Evolutionary conservation across 1,140 invertebrate species (phyloP), one percentile per base, ranked within the genome.

Genomic region (Theocolax elegans): DNA sequence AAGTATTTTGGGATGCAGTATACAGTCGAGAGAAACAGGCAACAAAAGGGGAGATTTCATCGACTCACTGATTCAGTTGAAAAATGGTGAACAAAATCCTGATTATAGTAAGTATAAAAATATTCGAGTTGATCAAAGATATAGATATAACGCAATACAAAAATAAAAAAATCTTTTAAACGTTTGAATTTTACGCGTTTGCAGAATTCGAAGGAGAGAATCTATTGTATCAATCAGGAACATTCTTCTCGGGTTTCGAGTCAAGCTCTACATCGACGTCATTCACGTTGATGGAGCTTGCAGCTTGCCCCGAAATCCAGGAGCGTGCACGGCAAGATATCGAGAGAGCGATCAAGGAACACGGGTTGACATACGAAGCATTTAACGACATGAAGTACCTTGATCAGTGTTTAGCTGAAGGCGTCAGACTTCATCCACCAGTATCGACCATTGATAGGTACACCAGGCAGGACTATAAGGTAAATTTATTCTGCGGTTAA

Each of bases 311-410:
- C 9, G 74, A 80, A 17, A 72, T 51, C 29, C 81, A 83, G 51
- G 78, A 88, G 46, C 86, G 81, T 72, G 72, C 91, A 0, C 82
- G 87, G 15, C 74, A 88, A 71, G 91, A 92, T 81, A 87, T 93
- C 2, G 81, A 89, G 46, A 72, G 76, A 38, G 77, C 83, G 13
- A 80, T 88, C n/a, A 73, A 74, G 10, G 73, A 78, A 58, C 53
- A 80, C 69, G 80, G 79, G 1, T 66, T 77, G 60, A 79, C 77
- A 0, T 81, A 78, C 40, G 80, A 82, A 48, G 79, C 80, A 15
- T 80, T 83, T 29, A 79, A 77, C 29, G 74, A 83, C 0, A 83
- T 82, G 82, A 82, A 81, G 38, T 83, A 81, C 64, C 68, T 83
- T 10, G 78, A 83, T 58, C 80, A 81, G 63, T 51, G 73, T 70